Base-by-base conservation (phyloP, 1,140 invertebrate species). In the Hirudo medicinalis region DNA sequence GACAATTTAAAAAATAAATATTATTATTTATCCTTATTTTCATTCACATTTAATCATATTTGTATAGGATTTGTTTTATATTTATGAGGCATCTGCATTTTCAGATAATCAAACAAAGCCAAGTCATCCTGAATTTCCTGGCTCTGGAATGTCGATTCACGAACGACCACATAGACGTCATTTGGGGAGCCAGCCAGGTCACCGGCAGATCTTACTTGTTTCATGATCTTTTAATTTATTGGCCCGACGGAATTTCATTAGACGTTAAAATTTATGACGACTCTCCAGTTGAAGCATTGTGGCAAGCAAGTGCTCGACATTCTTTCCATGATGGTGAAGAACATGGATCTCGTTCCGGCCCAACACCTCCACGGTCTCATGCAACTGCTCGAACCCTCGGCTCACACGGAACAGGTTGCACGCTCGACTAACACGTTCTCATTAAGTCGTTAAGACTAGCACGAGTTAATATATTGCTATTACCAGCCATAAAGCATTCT, bases 271-370 rank as follows among this genome's bases (percentile, higher is more conserved):
- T 53, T 19, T 40, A 53, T 9, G 43, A 49, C 11, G 11, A 49
- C 43, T 63, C 13, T 74, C 53, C 77, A 82, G 81, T 81, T 95
- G 43, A 96, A 96, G 79, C 92, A 96, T 80, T 95, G 92, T 79
- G 89, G 90, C 8, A 90, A 91, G 76, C 91, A 91, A 73, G 92
- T 96, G 72, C 90, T 93, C 78, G 93, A 96, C 81, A 84, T 94
- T 3, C 80, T 96, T 40, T 90, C 91, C 0, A 89, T 90, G 2
- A 84, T 95, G 72, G 91, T 95, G 0, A 92, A 94, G 79, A 90
- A 93, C 79, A 81, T 96, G 71, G 90, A 92, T 54, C 87, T 90
- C 0, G 87, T 88, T 20, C 91, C 91, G 0, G 91, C 92, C 54
- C 85, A 91, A 67, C 91, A 95, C 85, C 82, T 95, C 0, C 91